phyloP scores from a whole-genome alignment of 2,113 vertebrate species.

The Melanostigma gelatinosum region DNA sequence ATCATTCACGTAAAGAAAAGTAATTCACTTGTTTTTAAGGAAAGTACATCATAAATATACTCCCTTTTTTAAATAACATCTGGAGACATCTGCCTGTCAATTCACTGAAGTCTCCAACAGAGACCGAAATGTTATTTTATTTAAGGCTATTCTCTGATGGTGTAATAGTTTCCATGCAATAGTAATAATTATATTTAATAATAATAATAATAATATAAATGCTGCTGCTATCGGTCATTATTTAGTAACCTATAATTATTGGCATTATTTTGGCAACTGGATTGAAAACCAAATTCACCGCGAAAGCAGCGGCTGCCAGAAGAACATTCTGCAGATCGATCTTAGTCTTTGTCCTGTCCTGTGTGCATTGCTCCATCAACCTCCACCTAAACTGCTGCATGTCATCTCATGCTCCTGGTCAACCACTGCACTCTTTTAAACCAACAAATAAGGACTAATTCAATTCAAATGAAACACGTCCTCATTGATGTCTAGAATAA shows the following conservation, averaged over 20 bases:
- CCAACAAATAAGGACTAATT: no score
- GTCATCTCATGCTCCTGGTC: neutral
- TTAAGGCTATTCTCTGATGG: neutral
- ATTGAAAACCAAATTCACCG: neutral
- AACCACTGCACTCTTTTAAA: neutral
- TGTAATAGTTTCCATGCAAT: neutral
- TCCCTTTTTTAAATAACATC: neutral
- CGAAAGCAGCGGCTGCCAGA: neutral
- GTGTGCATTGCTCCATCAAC: neutral
- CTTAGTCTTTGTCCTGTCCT: neutral
- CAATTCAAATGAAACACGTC: neutral
- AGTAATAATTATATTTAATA: neutral
- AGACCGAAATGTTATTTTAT: neutral
- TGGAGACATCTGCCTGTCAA: neutral
- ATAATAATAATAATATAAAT: neutral
- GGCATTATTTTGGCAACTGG: neutral
- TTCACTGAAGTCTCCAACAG: neutral
- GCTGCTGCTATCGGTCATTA: neutral
- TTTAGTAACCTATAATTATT: neutral
- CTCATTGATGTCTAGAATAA: neutral
- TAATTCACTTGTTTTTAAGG: neutral
- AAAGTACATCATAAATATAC: neutral
- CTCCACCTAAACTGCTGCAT: neutral
- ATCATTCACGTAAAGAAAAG: neutral
- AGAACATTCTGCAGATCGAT: neutral